Conservation (phyloP, 2,888 invertebrate genomes). For the Orchesella flavescens region DNA sequence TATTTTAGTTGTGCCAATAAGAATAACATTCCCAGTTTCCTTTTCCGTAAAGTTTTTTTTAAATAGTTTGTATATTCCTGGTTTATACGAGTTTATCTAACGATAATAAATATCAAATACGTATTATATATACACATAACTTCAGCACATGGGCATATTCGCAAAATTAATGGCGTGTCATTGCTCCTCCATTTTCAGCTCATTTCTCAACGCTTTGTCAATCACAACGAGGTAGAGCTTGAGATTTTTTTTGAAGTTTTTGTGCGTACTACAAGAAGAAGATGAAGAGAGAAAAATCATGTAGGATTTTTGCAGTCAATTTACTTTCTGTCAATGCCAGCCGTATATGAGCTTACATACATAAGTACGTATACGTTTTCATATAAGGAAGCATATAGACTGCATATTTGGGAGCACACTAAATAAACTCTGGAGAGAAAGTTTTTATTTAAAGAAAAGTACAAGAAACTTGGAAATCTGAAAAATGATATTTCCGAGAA, state of each 20-base stretch:
- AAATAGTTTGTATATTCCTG: no score
- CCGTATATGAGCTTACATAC: slow-evolving; percentile 22
- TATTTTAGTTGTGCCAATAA: not conserved
- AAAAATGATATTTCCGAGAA: no score
- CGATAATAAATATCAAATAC: no score
- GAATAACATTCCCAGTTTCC: no score
- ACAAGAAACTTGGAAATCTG: no score
- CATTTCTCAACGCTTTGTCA: slow-evolving; percentile 67
- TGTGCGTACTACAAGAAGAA: not conserved
- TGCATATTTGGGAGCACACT: no score
- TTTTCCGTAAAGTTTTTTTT: no score
- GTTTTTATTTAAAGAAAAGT: no score
- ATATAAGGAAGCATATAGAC: no score
- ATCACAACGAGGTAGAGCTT: slow-evolving; percentile 43
- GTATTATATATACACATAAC: not conserved
- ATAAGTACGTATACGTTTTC: not conserved
- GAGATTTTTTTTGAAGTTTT: not conserved
- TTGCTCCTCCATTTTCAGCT: slow-evolving; percentile 51
- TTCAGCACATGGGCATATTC: not conserved
- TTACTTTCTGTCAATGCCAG: slow-evolving; percentile 59
- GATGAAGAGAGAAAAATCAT: not conserved
- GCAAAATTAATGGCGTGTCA: slow-evolving; percentile 66
- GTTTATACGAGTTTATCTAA: no score
- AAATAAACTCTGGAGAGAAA: no score
- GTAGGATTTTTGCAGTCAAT: slow-evolving; percentile 51